Evolutionary conservation across 2,888 invertebrate species (phyloP).

Genomic region (Anthoptus insignis): DNA sequence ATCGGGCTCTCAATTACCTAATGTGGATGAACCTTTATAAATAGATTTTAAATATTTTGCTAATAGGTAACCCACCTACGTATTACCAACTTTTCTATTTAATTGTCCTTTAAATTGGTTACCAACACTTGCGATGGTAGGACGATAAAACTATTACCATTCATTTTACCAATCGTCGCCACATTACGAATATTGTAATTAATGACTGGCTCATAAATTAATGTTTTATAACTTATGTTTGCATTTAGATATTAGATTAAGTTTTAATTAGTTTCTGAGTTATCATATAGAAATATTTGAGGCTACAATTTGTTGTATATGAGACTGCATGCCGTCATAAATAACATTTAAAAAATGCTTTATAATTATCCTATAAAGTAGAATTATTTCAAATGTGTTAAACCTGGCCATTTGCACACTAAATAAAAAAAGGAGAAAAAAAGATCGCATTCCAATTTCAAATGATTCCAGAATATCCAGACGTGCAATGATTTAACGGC

Average conservation of each 20-base stretch:
- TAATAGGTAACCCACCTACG: too few relatives aligned
- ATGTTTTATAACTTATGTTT: not conserved
- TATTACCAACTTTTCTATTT: too few relatives aligned
- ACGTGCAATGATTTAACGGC: constrained; percentile 70
- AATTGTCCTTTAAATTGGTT: constrained; percentile 21
- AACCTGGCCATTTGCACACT: constrained; percentile 4
- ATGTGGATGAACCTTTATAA: not conserved
- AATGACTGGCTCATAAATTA: not conserved
- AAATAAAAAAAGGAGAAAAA: not conserved
- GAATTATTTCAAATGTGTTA: not conserved
- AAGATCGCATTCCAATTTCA: not conserved
- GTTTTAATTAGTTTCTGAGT: not conserved
- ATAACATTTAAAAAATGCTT: not conserved
- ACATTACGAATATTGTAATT: constrained; percentile 1
- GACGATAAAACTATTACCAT: constrained; percentile 18
- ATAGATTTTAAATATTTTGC: not conserved
- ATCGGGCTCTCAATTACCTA: not conserved
- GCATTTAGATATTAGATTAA: constrained; percentile 21
- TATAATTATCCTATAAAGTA: not conserved
- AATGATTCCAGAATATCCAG: constrained; percentile 45
- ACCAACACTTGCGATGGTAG: constrained; percentile 14
- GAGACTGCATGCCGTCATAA: constrained; percentile 18
- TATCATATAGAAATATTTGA: constrained; percentile 12
- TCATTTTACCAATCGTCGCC: constrained; percentile 13
- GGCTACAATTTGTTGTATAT: constrained; percentile 9